Base-by-base conservation (phyloP, 2,888 invertebrate genomes). In the Willowsia nigromaculata region DNA sequence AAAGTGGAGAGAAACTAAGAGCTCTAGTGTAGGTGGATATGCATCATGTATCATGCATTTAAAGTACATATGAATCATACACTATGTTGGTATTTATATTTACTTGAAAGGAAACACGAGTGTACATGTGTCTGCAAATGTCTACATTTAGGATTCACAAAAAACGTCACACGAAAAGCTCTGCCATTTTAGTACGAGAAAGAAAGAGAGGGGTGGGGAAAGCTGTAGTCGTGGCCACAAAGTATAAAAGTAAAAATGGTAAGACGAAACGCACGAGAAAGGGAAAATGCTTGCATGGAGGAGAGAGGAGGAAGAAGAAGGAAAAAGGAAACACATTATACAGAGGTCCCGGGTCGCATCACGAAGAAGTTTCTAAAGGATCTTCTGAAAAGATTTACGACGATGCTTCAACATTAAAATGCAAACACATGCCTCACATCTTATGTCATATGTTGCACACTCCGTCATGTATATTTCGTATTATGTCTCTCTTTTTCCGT, bases 331-430 rank as follows among this genome's bases (percentile, higher is more conserved):
- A 76, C 50, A 50, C 33, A 76, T 76, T 76, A 53, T 76, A 76
- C 53, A 76, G n/a, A 85, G 85, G 71, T 90, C 85, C 80, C 81
- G 82, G 84, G 88, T 88, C 88, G 80, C 84, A 84, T 78, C 68
- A 53, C 56, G 84, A 83, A 50, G n/a, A 50, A 84, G 74, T 80
- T 86, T 76, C 86, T 81, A 50, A 43, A 71, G 71, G 81, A 87
- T 81, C 87, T 87, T 81, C 56, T 87, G 81, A 87, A 87, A 87
- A 87, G 87, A 87, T 87, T 87, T 87, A 87, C 87, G 87, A 87
- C 50, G 53, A 47, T 76, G 76, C 76, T 88, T 83, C 83, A 76
- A 88, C 88, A 88, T 88, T 83, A 88, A 88, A 88, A 88, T 88
- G 88, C 88, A 85, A 89, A 89, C 80, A 85, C 85, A 89, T 81